These are phyloP conservation scores for Lasioglossum villosulum DNA, from an alignment of 2,888 invertebrate genomes.

Conservation along the genomic window DNA sequence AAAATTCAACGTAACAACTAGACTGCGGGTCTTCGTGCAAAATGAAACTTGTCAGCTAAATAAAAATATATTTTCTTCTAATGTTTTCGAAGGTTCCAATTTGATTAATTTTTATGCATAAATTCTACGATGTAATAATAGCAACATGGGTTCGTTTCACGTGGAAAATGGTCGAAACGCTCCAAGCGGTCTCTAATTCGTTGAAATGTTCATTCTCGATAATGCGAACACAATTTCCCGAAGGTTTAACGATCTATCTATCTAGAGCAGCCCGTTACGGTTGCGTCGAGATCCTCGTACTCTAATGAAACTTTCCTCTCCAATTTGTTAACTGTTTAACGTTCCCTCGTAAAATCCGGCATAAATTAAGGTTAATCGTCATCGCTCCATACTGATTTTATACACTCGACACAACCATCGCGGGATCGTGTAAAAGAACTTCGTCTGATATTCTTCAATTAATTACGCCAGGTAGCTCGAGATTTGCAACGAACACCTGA, in stretches of 20 bases:
- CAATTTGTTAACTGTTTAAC: conserved; percentile 56
- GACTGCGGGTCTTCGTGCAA: too few species aligned
- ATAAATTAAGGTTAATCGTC: conserved; percentile 54
- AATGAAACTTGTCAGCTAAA: too few species aligned
- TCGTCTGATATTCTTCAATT: conserved; percentile 50
- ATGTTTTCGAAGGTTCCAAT: too few species aligned
- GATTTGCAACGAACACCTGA: neutral
- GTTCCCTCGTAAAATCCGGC: conserved; percentile 39
- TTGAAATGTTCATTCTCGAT: neutral
- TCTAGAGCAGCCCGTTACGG: neutral
- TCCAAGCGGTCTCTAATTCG: neutral
- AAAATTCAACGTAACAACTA: too few species aligned
- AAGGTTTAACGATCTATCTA: neutral
- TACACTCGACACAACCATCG: conserved; percentile 29
- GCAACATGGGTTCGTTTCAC: too few species aligned
- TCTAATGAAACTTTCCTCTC: conserved; percentile 31
- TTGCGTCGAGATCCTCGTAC: conserved; percentile 16
- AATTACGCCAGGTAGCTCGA: conserved; percentile 31
- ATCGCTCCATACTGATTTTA: conserved; percentile 46
- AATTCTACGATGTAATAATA: too few species aligned
- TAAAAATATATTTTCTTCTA: too few species aligned
- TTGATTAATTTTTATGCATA: too few species aligned
- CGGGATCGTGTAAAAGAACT: conserved; percentile 23
- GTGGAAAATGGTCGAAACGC: neutral
- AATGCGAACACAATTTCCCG: neutral